Conservation (phyloP, 2,797 vertebrate genomes). For the Danio jaintianensis region DNA sequence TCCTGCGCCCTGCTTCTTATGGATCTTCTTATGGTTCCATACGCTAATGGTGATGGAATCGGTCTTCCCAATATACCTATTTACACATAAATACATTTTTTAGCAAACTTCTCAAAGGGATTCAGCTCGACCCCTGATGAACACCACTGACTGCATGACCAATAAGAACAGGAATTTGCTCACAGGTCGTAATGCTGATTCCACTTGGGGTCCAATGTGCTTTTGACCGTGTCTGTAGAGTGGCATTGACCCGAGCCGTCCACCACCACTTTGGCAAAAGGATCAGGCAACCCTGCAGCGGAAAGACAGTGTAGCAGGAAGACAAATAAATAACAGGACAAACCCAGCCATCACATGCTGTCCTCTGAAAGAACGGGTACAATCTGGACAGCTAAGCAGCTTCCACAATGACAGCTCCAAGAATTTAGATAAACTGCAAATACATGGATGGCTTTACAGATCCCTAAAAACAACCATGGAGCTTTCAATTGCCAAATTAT, state of each 20-base stretch:
- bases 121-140: not conserved
- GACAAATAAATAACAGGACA: conserved; percentile 34
- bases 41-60: conserved; percentile 99
- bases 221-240: conserved; percentile 99
- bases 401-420: conserved; percentile 15
- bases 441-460: not conserved
- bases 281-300: conserved; percentile 90
- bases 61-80: conserved; percentile 91
- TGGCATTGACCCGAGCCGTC: conserved; percentile 98
- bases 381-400: conserved; percentile 15
- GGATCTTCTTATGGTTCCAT: conserved; percentile 99
- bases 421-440: conserved; percentile 26
- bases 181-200: conserved; percentile 99
- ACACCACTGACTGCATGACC: not conserved
- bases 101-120: not conserved
- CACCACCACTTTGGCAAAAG: conserved; percentile 96
- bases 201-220: conserved; percentile 98
- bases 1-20: conserved; percentile 97
- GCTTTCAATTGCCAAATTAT: not conserved
- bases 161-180: conserved; percentile 68
- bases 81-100: not conserved
- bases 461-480: not conserved
- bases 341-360: not conserved
- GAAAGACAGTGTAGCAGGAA: conserved; percentile 40
- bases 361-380: not conserved